Base-by-base conservation (phyloP, 2,888 invertebrate species). In the Chymomyza amoena region DNA sequence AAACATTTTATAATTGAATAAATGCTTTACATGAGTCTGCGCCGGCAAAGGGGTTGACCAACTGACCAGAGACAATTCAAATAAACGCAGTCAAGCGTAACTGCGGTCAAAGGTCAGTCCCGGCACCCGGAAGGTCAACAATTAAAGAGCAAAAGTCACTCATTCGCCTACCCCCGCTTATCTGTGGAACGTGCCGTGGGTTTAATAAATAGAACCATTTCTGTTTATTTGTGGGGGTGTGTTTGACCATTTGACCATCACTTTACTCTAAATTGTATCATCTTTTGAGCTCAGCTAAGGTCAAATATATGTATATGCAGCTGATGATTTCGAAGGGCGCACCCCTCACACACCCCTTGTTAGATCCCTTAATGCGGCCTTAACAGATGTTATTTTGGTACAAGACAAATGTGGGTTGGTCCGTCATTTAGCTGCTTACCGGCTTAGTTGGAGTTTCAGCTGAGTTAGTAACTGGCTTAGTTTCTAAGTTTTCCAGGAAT, bases 1-100 rank as follows among this genome's bases (percentile, higher is more conserved):
- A 78, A 9, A 76, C 74, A 79, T 76, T 86, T 88, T 82, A 84
- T 88, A 86, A 88, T 85, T 88, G 84, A 88, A 85, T 88, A 77
- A 84, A 20, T 66, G 10, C 15, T 62, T 57, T 25, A 64, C 36
- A 62, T 57, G 15, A 54, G 20, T 20, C 61, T 25, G 0, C n/a
- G 51, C 16, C 70, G 61, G 66, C 64, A 70, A 75, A 69, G 74
- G 76, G 72, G 73, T 77, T 73, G 75, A 13, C 52, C 52, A 18
- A 18, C 52, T 54, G 52, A 54, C 52, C 18, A 18, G 2, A 9
- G n/a, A 54, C 52, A 16, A 54, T 18, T 18, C 52, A 7, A 18
- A 18, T 15, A 54, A 1, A 9, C 20, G 57, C 57, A 56, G 9
- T 57, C 10, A 57, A 57, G 57, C 57, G 28, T 15, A 28, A 20